Conservation (phyloP, 2,888 invertebrate species). For the Papilio elwesi region DNA sequence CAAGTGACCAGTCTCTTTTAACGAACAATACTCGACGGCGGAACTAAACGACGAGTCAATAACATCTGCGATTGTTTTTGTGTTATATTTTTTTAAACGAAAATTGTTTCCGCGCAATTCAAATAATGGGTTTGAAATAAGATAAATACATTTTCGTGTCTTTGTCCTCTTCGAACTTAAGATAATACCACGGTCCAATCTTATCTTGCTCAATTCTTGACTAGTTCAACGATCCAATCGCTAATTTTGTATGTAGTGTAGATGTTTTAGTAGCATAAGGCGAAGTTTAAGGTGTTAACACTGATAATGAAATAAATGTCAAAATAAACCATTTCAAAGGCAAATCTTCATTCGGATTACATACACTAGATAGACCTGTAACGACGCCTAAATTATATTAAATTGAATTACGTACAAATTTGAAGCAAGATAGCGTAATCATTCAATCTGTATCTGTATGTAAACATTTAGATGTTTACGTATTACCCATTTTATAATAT, state of each 20-base stretch:
- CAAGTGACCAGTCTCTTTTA: slow-evolving; percentile 52
- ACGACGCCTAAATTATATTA: slow-evolving; percentile 52
- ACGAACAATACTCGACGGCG: slow-evolving; percentile 57
- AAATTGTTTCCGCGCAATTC: slow-evolving; percentile 21
- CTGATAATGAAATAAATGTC: background rate
- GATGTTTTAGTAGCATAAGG: background rate
- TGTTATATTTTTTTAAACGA: slow-evolving; percentile 36
- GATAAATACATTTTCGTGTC: slow-evolving; percentile 12
- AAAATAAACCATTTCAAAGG: background rate
- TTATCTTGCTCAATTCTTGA: background rate
- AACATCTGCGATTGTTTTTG: slow-evolving; percentile 58
- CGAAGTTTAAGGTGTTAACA: background rate
- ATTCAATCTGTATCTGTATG: slow-evolving; percentile 45
- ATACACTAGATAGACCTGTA: slow-evolving; percentile 47
- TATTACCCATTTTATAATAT: no score
- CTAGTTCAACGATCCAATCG: background rate
- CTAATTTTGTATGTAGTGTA: background rate
- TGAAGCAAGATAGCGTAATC: slow-evolving; percentile 50
- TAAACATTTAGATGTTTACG: no score
- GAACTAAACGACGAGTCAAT: slow-evolving; percentile 60
- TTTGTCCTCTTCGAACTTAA: slow-evolving; percentile 14
- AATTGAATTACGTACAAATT: slow-evolving; percentile 53
- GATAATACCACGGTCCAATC: background rate
- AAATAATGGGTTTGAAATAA: slow-evolving; percentile 44
- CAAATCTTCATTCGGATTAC: background rate